Percentiles rank a stretch among this genome's conserved stretches.
Conservation (phyloP, 2,797 vertebrate genomes). For the Odontamblyopus rebecca region DNA sequence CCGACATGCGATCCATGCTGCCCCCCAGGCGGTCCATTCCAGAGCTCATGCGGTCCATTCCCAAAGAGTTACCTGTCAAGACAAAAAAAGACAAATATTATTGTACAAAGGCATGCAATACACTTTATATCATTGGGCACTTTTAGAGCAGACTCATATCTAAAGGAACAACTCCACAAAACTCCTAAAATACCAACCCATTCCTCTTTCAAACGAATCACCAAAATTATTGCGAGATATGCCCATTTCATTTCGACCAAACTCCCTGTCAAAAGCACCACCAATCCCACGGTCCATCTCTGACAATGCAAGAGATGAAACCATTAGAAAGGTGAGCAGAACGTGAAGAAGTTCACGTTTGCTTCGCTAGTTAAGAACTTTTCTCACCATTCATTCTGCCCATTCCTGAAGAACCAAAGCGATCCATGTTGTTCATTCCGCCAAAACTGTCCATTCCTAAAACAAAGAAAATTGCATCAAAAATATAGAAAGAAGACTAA, state of each 20-base stretch:
- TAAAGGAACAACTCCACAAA: slow-evolving; percentile 15
- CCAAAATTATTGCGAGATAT: slow-evolving; percentile 89
- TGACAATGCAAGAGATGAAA: slow-evolving; percentile 68
- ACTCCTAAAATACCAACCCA: slow-evolving; percentile 77
- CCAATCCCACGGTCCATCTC: slow-evolving; percentile 91
- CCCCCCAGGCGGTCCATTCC: slow-evolving; percentile 86
- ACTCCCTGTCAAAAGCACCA: slow-evolving; percentile 86
- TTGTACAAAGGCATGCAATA: background rate
- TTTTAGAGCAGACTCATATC: slow-evolving; percentile 1
- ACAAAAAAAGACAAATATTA: background rate
- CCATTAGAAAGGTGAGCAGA: slow-evolving; percentile 43
- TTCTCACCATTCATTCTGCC: slow-evolving; percentile 89
- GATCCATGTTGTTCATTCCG: slow-evolving; percentile 89
- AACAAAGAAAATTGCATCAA: slow-evolving; percentile 4
- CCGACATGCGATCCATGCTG: slow-evolving; percentile 84
- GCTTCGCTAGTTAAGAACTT: slow-evolving; percentile 15
- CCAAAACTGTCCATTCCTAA: slow-evolving; percentile 93
- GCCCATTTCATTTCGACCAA: slow-evolving; percentile 91
- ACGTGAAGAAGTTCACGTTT: slow-evolving; percentile 32
- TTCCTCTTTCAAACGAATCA: slow-evolving; percentile 89
- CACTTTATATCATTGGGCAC: background rate
- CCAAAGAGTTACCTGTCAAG: slow-evolving; percentile 79
- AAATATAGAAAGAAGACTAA: background rate
- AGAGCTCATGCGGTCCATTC: slow-evolving; percentile 74
- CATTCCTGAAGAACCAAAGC: slow-evolving; percentile 91